Percentiles rank a stretch among this genome's conserved stretches.
These are phyloP conservation scores for Merluccius polli DNA, from an alignment of 2,797 vertebrate species.

Conservation along the genomic window DNA sequence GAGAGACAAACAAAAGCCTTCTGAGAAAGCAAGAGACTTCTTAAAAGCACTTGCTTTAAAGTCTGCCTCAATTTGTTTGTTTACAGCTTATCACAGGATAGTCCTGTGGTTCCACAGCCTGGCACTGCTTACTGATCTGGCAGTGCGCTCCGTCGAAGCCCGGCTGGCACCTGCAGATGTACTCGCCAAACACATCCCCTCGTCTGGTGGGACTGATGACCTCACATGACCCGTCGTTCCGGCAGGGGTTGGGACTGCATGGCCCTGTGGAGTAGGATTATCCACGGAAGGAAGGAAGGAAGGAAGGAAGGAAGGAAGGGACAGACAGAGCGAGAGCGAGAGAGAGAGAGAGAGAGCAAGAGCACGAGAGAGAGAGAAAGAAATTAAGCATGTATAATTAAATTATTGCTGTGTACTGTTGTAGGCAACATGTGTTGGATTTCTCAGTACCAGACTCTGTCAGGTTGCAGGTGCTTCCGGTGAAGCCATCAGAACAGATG, in stretches of 20 bases:
- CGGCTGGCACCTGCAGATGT: constrained; percentile 81
- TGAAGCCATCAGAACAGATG: constrained; percentile 85
- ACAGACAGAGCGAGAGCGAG: not conserved
- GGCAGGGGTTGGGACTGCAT: constrained; percentile 88
- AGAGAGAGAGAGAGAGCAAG: not conserved
- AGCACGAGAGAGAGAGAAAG: not conserved
- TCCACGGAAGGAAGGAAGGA: not conserved
- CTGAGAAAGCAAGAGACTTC: not conserved
- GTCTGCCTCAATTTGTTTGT: not conserved
- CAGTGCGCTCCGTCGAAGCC: constrained; percentile 87
- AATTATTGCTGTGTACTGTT: not conserved
- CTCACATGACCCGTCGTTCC: constrained; percentile 79
- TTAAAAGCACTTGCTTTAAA: not conserved
- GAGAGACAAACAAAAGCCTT: not conserved
- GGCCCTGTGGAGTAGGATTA: constrained; percentile 69
- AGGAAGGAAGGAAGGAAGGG: not conserved
- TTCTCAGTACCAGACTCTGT: constrained; percentile 79
- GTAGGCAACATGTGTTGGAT: not conserved
- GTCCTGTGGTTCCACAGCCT: not conserved
- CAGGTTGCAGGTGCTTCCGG: constrained; percentile 84
- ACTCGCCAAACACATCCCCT: constrained; percentile 86
- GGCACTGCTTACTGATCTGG: constrained; percentile 82
- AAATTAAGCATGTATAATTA: not conserved
- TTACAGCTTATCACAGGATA: not conserved
- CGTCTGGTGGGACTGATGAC: constrained; percentile 68